A percentile compares a stretch with the other conserved stretches of the same genome.
Conservation (phyloP, 2,888 invertebrate genomes). For the Protodeltote pygarga region DNA sequence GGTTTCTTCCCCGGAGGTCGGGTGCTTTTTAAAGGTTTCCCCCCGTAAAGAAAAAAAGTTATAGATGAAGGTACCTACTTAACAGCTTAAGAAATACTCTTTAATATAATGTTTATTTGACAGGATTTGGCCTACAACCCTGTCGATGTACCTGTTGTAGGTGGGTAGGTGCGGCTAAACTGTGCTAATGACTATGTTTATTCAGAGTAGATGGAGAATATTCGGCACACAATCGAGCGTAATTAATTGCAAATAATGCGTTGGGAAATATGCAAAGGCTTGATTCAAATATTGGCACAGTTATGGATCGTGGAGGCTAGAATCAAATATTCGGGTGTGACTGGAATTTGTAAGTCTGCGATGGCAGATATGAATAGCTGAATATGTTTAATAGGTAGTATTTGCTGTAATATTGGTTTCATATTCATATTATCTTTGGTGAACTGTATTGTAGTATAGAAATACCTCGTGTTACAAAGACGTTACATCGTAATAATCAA, state of each 20-base stretch:
- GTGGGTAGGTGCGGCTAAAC: slow-evolving; percentile 19
- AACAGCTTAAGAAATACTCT: slow-evolving; percentile 3
- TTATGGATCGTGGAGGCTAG: slow-evolving; percentile 23
- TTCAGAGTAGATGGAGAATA: slow-evolving; percentile 9
- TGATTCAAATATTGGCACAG: slow-evolving; percentile 14
- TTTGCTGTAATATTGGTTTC: not conserved
- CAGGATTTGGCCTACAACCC: too few relatives aligned
- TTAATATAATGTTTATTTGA: slow-evolving; percentile 28
- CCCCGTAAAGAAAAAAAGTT: too few relatives aligned
- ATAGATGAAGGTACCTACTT: too few relatives aligned
- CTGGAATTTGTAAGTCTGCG: slow-evolving; percentile 22
- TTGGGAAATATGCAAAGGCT: slow-evolving; percentile 33
- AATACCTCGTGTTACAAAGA: too few relatives aligned
- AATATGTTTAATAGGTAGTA: slow-evolving; percentile 8
- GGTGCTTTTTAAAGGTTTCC: too few relatives aligned
- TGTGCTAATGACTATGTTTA: slow-evolving; percentile 29
- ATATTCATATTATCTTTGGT: too few relatives aligned
- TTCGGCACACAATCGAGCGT: slow-evolving; percentile 33
- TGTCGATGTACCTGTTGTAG: too few relatives aligned
- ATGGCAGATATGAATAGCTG: slow-evolving; percentile 25
- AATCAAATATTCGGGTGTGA: slow-evolving; percentile 22
- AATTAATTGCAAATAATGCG: slow-evolving; percentile 45
- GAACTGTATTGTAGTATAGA: too few relatives aligned
- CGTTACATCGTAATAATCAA: too few relatives aligned
- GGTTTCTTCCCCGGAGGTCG: too few relatives aligned